Base-by-base conservation (phyloP, 2,888 invertebrate genomes). In the Aspidiotus destructor region DNA sequence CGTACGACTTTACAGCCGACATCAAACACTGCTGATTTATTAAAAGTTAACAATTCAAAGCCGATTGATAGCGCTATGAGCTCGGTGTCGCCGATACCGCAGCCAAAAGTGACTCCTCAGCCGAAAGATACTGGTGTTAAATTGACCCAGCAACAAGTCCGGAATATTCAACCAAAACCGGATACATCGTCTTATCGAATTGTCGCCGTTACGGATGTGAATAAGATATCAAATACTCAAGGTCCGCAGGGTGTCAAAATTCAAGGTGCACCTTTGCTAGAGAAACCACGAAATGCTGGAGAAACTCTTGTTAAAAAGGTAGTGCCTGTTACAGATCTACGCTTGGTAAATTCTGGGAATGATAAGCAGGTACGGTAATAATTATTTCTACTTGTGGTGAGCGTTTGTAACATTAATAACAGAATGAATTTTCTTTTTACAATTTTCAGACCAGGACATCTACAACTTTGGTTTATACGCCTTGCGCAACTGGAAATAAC, bases 161-260 rank as follows among this genome's bases (percentile, higher is more conserved):
- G 69, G 28, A 69, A 62, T 16, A 69, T 69, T 17, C 69, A 69
- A 28, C 69, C 69, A 8, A 69, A 69, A 54, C 69, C 69, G 11
- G 69, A 69, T 62, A 69, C 69, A 8, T 62, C 69, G 8, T 62
- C 69, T 28, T 69, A 69, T 54, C 54, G 69, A 62, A 62, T 69
- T 28, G 69, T 69, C 15, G 62, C 69, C n/a, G 57, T 69, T 6
- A 69, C 62, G 57, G 15, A 54, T 7, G 44, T 69, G 10, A 28
- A 41, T 16, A 48, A 13, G 41, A 1, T 55, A 3, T 48, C 54
- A 28, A 62, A 62, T 55, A 15, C 10, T 28, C 69, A 42, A 16
- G 5, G 2, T 28, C 17, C 61, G 8, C 67, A 60, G 60, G 44
- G 58, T 28, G 28, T 67, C 5, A 67, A 67, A 60, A 60, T 67